These are phyloP conservation scores for Agriotes lineatus DNA, from an alignment of 2,888 invertebrate genomes.

Conservation along the genomic window DNA sequence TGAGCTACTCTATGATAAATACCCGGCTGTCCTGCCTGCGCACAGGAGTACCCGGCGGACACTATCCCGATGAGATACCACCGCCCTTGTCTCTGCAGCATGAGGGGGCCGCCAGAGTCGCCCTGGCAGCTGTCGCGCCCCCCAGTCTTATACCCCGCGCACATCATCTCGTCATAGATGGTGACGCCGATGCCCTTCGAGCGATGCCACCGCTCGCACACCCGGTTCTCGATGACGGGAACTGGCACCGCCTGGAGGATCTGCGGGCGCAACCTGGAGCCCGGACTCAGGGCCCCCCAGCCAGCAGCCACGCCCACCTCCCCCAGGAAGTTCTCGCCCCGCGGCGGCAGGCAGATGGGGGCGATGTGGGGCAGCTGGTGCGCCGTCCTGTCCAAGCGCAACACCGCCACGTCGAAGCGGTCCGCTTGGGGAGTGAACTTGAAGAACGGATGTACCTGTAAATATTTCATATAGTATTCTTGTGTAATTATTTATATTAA, in stretches of 20 bases:
- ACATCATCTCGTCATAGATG: constrained; percentile 96
- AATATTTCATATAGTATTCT: no score
- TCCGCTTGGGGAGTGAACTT: constrained; percentile 94
- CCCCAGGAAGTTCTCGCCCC: constrained; percentile 90
- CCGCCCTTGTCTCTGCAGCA: constrained; percentile 87
- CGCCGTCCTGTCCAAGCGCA: constrained; percentile 88
- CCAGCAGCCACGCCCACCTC: constrained; percentile 94
- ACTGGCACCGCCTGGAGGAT: constrained; percentile 93
- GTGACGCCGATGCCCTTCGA: constrained; percentile 87
- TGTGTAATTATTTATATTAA: no score
- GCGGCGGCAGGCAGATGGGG: constrained; percentile 91
- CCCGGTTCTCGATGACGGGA: constrained; percentile 90
- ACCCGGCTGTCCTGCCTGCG: constrained; percentile 92
- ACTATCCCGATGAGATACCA: constrained; percentile 91
- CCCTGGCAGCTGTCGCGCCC: constrained; percentile 85
- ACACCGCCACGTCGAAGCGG: constrained; percentile 91
- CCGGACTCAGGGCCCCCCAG: constrained; percentile 90
- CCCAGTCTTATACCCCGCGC: constrained; percentile 91
- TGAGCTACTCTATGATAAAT: constrained; percentile 94
- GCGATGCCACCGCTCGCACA: constrained; percentile 78
- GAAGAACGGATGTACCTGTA: constrained; percentile 89
- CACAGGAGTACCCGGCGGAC: constrained; percentile 94
- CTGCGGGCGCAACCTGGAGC: constrained; percentile 88
- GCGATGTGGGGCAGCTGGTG: constrained; percentile 92
- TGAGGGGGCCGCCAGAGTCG: constrained; percentile 90